Base-by-base conservation (phyloP, 1,140 invertebrate genomes). In the Luehdorfia chinensis region DNA sequence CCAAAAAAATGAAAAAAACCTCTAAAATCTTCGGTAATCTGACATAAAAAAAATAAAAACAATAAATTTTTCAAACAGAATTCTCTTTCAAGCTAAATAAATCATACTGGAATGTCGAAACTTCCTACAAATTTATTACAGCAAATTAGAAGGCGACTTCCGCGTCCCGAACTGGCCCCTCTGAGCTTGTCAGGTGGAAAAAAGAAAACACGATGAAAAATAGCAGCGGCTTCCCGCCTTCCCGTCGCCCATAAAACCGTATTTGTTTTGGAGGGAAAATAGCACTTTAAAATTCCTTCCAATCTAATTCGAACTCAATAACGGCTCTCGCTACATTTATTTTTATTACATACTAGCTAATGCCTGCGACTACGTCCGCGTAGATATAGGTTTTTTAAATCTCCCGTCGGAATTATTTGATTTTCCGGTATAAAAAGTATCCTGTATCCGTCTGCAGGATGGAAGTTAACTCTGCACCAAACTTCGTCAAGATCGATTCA, bases 81-180 rank as follows among this genome's bases (percentile, higher is more conserved):
- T n/a, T n/a, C n/a, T n/a, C n/a, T n/a, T n/a, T n/a, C n/a, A n/a
- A n/a, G n/a, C n/a, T n/a, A n/a, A 16, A 32, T 25, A 36, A 36
- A 36, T 28, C 28, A 27, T 27, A 36, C 14, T 32, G 14, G 27
- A 27, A 21, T 47, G 50, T 50, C 39, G 55, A 64, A 63, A 68
- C 55, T 58, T 70, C 59, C 57, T 66, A 13, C 34, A 39, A 44
- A 71, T 74, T 71, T 68, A 68, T 71, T 55, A 60, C 62, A 37
- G 59, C 59, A 63, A 71, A 76, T 73, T 69, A 61, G 52, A 55
- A 33, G 23, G 33, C 13, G 33, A 50, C 59, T 80, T 77, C 69
- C 70, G 70, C 54, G 57, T 75, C 39, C 41, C 36, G 49, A 67
- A 54, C 47, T 51, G 52, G 55, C 51, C 50, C 51, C 57, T 58